Evolutionary conservation across 2,888 invertebrate genomes (phyloP).

Genomic region (Nomada ferruginata): DNA sequence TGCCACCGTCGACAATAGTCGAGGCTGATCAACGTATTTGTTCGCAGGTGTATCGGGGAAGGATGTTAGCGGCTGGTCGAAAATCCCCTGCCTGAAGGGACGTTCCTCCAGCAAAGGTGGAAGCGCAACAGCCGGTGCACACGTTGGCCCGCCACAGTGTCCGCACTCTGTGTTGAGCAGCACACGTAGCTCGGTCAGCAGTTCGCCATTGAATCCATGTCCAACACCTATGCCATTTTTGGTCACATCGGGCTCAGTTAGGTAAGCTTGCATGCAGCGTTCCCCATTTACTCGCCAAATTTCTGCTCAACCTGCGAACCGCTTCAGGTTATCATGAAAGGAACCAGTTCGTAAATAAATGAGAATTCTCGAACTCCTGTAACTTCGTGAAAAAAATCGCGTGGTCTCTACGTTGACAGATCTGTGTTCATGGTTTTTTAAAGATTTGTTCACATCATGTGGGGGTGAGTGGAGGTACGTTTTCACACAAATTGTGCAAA

Average conservation of each 20-base stretch:
- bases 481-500: no score
- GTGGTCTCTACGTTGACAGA: no score
- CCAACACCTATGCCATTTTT: constrained; percentile 91
- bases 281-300: not conserved
- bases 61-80: constrained; percentile 79
- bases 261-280: constrained; percentile 83
- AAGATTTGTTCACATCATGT: no score
- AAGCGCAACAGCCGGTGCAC: constrained; percentile 79
- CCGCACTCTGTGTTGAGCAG: constrained; percentile 90
- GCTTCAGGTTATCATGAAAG: not conserved
- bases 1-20: no score
- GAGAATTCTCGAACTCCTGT: no score
- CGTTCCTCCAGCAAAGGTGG: constrained; percentile 79
- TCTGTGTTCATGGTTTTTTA: no score
- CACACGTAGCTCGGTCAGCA: constrained; percentile 88
- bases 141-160: constrained; percentile 88
- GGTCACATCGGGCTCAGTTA: constrained; percentile 89
- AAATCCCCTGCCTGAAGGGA: constrained; percentile 78
- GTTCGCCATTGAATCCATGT: constrained; percentile 89
- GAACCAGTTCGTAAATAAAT: no score
- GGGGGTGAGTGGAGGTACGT: no score
- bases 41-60: constrained; percentile 75
- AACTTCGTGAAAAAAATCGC: no score
- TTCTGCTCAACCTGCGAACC: not conserved
- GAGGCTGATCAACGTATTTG: constrained; percentile 14